Evolutionary conservation across 2,888 invertebrate species (phyloP), one percentile per base, ranked within the genome.

Genomic region (Mythimna pallens): DNA sequence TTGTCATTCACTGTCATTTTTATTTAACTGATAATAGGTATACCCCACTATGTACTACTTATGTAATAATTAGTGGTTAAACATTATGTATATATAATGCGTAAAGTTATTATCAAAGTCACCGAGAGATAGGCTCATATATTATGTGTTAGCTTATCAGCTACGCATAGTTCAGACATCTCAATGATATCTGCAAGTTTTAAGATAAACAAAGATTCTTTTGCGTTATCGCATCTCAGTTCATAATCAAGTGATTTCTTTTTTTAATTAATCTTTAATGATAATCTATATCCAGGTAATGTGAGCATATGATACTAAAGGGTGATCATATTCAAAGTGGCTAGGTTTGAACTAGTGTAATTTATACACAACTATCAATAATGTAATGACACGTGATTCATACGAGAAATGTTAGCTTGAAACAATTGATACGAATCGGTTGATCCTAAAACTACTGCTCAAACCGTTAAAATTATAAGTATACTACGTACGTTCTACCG

Each of bases 151-250:
- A 47, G 67, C 55, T 78, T 85, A 86, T 86, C 82, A 82, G 64
- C 57, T 50, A 65, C 34, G 34, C 64, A 65, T 68, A 76, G 76
- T 80, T 71, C 75, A 75, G 62, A 74, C 80, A 86, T 80, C 82
- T 80, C 54, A 79, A 70, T 82, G 85, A 79, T 85, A 87, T 80
- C 72, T 73, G 36, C 64, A 76, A 76, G 73, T 64, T 77, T 57
- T 73, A 43, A 71, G 67, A 72, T 73, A 81, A 79, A 61, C 63
- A 55, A 4, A 67, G 40, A 66, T 58, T 61, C 57, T 73, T 69
- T 43, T 12, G 36, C 43, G 22, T 50, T 58, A 58, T 70, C 63
- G 55, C 58, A 61, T 36, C 17, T 47, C 25, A 62, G 36, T 10
- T 36, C 17, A 61, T 30, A 55, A 57, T 66, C 14, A 14, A 64